Evolutionary conservation across 2,888 invertebrate genomes (phyloP).

Genomic region (Metalampra italica): DNA sequence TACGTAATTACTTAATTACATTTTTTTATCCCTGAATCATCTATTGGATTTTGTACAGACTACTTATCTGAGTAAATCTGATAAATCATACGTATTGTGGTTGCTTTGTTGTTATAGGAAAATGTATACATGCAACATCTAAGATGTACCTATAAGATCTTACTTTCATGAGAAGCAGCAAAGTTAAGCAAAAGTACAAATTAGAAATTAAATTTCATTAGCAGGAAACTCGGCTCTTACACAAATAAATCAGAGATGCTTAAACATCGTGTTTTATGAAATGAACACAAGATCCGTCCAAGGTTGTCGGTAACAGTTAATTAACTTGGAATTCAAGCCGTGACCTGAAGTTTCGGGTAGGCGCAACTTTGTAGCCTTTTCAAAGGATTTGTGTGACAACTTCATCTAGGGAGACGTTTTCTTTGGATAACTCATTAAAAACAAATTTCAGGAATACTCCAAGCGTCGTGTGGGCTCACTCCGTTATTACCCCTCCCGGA

Average conservation of each 20-base stretch:
- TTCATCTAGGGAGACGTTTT: slow-evolving; percentile 38
- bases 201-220: slow-evolving; percentile 12
- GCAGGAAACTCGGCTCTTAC: slow-evolving; percentile 11
- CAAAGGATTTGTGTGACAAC: slow-evolving; percentile 43
- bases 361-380: slow-evolving; percentile 45
- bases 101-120: too few relatives aligned
- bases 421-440: slow-evolving; percentile 52
- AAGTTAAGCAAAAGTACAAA: neutral
- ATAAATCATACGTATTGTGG: too few relatives aligned
- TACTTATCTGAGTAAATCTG: too few relatives aligned
- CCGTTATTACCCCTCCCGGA: slow-evolving; percentile 19
- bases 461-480: slow-evolving; percentile 22
- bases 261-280: slow-evolving; percentile 32
- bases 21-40: too few relatives aligned
- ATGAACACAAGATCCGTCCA: slow-evolving; percentile 28
- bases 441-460: slow-evolving; percentile 40
- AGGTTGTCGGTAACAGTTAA: slow-evolving; percentile 29
- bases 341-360: slow-evolving; percentile 45
- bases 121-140: neutral
- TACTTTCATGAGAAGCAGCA: neutral
- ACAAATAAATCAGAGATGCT: slow-evolving; percentile 19
- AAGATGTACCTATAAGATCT: neutral
- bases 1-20: too few relatives aligned
- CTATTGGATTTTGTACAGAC: too few relatives aligned
- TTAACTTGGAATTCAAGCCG: slow-evolving; percentile 52